phyloP scores from a whole-genome alignment of 30 jellyfish, hydroid and myxozoan species.

The Catostylus mosaicus region DNA sequence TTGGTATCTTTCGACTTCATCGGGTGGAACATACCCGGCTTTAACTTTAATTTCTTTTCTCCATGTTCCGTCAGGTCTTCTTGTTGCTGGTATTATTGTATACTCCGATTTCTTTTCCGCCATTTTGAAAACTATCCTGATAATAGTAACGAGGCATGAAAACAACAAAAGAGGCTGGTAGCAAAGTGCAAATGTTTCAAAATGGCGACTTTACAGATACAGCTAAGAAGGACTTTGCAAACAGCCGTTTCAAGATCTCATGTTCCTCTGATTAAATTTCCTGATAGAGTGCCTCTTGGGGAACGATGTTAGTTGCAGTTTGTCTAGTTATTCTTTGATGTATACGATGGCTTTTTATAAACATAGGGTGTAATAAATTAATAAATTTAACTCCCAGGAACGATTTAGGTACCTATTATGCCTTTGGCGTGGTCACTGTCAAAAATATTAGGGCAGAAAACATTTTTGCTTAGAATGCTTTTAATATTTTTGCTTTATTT shows the following conservation, averaged over 20 bases:
- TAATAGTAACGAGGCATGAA: background rate
- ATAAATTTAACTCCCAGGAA: too few species aligned
- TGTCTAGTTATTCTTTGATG: too few species aligned
- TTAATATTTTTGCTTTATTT: too few species aligned
- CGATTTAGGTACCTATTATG: background rate
- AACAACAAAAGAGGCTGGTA: background rate
- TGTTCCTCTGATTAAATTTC: conserved; percentile 71
- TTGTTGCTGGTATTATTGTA: conserved; percentile 86
- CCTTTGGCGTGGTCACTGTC: too few species aligned
- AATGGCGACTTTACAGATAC: conserved; percentile 41
- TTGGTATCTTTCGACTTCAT: conserved; percentile 94
- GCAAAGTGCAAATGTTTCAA: background rate
- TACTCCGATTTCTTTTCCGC: conserved; percentile 45
- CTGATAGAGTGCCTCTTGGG: conserved; percentile 52
- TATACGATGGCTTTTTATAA: too few species aligned
- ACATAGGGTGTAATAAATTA: too few species aligned
- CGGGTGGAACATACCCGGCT: conserved; percentile 98
- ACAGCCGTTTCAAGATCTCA: conserved; percentile 55
- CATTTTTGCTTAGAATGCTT: too few species aligned
- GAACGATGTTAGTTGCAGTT: conserved; percentile 51
- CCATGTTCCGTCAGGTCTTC: conserved; percentile 99
- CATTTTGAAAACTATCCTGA: conserved; percentile 20
- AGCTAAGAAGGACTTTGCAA: conserved; percentile 36
- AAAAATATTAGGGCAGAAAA: too few species aligned
- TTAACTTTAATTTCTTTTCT: conserved; percentile 92